Evolutionary conservation across 2,113 vertebrate species (phyloP), one percentile per base, ranked within the genome.

Genomic region (Phrynocephalus versicolor): DNA sequence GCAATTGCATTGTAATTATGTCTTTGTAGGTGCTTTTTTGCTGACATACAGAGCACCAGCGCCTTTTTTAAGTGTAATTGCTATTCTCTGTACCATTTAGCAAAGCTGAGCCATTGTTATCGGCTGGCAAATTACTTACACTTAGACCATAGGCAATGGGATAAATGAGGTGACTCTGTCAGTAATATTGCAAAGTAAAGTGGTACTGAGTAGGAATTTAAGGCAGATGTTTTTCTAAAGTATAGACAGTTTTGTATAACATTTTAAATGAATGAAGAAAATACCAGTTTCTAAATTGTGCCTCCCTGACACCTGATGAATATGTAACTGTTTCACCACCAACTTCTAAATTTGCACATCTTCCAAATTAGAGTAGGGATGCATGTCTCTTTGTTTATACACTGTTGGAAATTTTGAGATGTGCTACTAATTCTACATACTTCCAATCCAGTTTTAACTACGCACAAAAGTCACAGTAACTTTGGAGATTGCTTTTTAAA

Each of bases 1-100:
- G 95, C 94, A 97, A 97, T 97, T 96, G 96, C 94, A 94, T 95
- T 95, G 94, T 96, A 97, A 97, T 97, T 97, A 96, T 95, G 94
- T 95, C 96, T 97, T 96, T 95, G 92, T 95, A 94, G 95, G 94
- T 95, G 93, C 91, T 95, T 95, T 96, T 93, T 95, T 95, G 93
- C 95, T 96, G 94, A 96, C 94, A 94, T 94, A 95, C 92, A 96
- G 94, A 95, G 94, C 86, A 30, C 94, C 92, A 95, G 90, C 90
- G 93, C 92, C 91, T 96, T 96, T n/a, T 85, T 96, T 92, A 94
- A 96, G 88, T 95, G 88, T 97, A 97, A 97, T 97, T 97, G 95
- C 95, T 90, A 94, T 90, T 96, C 96, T 96, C 93, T 92, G 93
- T 94, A 95, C 93, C 94, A 95, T 96, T 96, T 96, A 95, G 93